A percentile compares a stretch with the other conserved stretches of the same genome.
Evolutionary conservation across 2,113 vertebrate species (phyloP).

Genomic region (Rhynchomys soricoides): DNA sequence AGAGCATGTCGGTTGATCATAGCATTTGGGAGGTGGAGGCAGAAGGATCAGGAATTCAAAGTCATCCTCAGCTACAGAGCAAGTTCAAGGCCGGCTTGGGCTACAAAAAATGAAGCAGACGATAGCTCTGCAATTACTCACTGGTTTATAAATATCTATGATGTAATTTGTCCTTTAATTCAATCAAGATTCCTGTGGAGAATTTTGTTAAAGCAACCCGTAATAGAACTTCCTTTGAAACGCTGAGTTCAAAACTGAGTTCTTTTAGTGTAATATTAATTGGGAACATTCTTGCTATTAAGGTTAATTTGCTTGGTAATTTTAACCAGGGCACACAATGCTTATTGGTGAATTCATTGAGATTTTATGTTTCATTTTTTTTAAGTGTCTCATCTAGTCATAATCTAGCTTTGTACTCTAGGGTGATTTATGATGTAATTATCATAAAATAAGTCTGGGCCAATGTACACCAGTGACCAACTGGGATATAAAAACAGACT

Average conservation of each 20-base stretch:
- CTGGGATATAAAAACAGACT: neutral
- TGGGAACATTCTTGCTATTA: constrained; percentile 14
- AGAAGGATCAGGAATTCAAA: neutral
- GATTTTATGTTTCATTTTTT: neutral
- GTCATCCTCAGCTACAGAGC: neutral
- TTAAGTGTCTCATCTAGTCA: neutral
- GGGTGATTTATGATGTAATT: neutral
- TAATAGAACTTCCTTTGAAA: constrained; percentile 47
- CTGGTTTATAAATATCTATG: constrained; percentile 59
- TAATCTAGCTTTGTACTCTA: neutral
- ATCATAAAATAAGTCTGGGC: neutral
- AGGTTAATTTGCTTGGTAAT: constrained; percentile 35
- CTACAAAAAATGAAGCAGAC: neutral
- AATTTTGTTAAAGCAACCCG: constrained; percentile 52
- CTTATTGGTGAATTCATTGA: neutral
- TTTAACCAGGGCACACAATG: constrained; percentile 7
- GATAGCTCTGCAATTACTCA: neutral
- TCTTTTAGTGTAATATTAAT: constrained; percentile 43
- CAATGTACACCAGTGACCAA: neutral
- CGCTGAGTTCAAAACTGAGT: constrained; percentile 9
- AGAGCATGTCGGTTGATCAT: neutral
- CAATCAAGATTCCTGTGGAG: constrained; percentile 55
- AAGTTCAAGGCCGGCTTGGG: neutral
- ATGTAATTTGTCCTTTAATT: constrained; percentile 52
- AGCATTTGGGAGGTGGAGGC: neutral